These are phyloP conservation scores for Illadopsis cleaveri DNA, from an alignment of 2,113 vertebrate genomes.

Conservation along the genomic window DNA sequence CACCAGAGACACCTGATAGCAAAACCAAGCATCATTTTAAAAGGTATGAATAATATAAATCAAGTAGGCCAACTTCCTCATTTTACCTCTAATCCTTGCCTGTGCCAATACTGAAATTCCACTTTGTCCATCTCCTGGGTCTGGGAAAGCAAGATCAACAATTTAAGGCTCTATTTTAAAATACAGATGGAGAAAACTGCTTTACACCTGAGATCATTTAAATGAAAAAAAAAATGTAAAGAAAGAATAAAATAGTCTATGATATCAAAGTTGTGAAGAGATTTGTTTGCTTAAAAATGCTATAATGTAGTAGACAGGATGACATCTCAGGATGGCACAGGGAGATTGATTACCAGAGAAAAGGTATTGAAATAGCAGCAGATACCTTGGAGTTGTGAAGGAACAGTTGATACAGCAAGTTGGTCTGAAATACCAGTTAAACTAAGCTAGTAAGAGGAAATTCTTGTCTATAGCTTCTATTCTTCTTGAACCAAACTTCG, in stretches of 20 bases:
- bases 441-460: background rate
- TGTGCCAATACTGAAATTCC: background rate
- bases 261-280: background rate
- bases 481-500: background rate
- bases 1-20: background rate
- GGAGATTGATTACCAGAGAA: background rate
- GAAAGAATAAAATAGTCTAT: background rate
- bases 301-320: background rate
- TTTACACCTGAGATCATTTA: background rate
- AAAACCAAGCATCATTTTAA: background rate
- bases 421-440: background rate
- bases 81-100: background rate
- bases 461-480: background rate
- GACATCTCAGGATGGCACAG: accelerated
- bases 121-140: background rate
- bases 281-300: background rate
- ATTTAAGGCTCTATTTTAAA: background rate
- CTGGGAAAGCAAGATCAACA: background rate
- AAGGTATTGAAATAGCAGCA: background rate
- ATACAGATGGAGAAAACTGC: background rate
- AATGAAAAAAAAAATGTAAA: background rate
- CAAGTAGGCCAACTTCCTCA: background rate
- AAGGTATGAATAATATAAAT: background rate
- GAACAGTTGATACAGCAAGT: background rate
- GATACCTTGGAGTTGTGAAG: background rate